Conservation (phyloP, 2,113 vertebrate genomes). For the Crotalus horridus region DNA sequence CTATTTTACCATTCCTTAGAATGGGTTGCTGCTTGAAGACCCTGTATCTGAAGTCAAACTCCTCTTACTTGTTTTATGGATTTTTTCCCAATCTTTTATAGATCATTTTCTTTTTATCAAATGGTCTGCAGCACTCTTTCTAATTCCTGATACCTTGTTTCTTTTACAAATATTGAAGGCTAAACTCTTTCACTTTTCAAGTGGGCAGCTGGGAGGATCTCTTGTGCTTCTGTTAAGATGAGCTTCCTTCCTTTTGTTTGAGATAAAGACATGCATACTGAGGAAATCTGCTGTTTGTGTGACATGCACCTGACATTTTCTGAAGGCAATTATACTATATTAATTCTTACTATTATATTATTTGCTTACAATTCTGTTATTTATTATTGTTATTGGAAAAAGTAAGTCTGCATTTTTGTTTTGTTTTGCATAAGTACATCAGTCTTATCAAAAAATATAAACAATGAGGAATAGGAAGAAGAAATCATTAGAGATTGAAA, state of each 20-base stretch:
- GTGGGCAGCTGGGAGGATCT: background rate
- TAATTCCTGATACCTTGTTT: background rate
- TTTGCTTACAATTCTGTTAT: background rate
- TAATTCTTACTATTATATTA: background rate
- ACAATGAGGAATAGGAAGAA: background rate
- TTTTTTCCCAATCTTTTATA: background rate
- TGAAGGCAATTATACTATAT: background rate
- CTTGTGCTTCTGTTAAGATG: background rate
- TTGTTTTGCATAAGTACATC: background rate
- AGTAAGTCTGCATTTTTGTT: background rate
- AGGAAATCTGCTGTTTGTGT: background rate
- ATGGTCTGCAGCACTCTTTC: background rate
- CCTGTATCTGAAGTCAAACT: background rate
- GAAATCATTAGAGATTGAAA: background rate
- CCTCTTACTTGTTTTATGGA: background rate
- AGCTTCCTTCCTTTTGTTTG: background rate
- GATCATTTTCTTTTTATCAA: background rate
- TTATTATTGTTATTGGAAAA: background rate
- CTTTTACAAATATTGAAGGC: background rate
- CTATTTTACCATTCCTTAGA: background rate
- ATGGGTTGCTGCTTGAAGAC: background rate
- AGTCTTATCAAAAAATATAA: background rate
- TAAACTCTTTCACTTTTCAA: background rate
- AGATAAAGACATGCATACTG: background rate
- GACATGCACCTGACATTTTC: background rate